Evolutionary conservation across 2,797 vertebrate genomes (phyloP), one percentile per base, ranked within the genome.

Genomic region (Peromyscus aztecus): DNA sequence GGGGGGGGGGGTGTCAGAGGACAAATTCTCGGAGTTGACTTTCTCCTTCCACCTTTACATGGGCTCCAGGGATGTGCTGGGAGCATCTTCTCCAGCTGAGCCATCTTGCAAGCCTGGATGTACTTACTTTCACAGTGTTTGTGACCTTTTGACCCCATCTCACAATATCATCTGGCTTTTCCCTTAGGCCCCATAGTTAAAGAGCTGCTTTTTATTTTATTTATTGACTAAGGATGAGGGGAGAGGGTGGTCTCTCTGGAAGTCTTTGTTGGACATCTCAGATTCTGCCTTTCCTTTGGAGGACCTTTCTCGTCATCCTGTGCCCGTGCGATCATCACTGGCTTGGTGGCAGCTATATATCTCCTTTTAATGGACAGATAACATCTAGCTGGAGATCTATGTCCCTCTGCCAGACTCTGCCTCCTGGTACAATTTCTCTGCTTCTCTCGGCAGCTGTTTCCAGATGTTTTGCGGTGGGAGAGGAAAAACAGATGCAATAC

Each of bases 81-180:
- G 71, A 52, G 34, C n/a, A 37, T 21, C 34, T 59, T 59, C 29
- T 8, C 34, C 34, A 0, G 34, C 21, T 7, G 34, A 57, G 21
- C 55, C 46, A 37, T 16, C 52, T 57, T 40, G 11, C 80, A n/a
- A 40, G 63, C 31, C 67, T 6, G 23, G 14, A 6, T 37, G 37
- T 63, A 4, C 63, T 78, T 57, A 63, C 3, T 69, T 34, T 91
- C 61, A 57, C 0, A 43, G 52, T 81, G 13, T 73, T 87, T 67
- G 49, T 67, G 91, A 61, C 52, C 11, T 94, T 94, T 84, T 89
- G 43, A 91, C 73, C 5, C 49, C 16, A 49, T 63, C n/a, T 91
- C 40, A 40, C 57, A 37, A 2, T 37, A n/a, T 61, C 17, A 43
- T 92, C 34, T 76, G 46, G 14, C 31, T 86, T 83, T 84, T 57